Conservation (phyloP, 2,888 invertebrate species). For the Aphodius granarius region DNA sequence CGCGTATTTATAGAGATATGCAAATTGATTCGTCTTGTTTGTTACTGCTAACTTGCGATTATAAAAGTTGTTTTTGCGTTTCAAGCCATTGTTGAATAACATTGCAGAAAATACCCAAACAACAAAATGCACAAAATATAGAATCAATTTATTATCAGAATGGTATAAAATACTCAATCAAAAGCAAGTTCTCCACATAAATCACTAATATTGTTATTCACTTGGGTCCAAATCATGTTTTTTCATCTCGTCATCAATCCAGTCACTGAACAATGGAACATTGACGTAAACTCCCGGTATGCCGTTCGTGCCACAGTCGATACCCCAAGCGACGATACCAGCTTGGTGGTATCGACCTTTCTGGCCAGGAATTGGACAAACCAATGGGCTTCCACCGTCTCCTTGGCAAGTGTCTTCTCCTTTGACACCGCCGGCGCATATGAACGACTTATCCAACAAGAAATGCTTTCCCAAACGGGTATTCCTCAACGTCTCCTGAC, state of each 20-base stretch:
- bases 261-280: slow-evolving; percentile 63
- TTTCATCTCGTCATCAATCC: slow-evolving; percentile 59
- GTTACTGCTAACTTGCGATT: too few relatives aligned
- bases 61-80: too few relatives aligned
- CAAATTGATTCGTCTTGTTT: too few relatives aligned
- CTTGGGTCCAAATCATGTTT: slow-evolving; percentile 37
- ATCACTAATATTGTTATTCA: slow-evolving; percentile 25
- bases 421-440: slow-evolving; percentile 77
- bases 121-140: background rate
- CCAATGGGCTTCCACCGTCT: slow-evolving; percentile 78
- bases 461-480: slow-evolving; percentile 72
- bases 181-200: background rate
- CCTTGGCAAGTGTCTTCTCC: slow-evolving; percentile 66
- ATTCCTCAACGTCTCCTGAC: slow-evolving; percentile 58
- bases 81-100: too few relatives aligned
- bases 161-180: background rate
- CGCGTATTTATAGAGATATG: too few relatives aligned
- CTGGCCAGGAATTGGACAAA: slow-evolving; percentile 64
- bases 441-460: slow-evolving; percentile 66
- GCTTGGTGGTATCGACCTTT: slow-evolving; percentile 57
- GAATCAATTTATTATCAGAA: background rate
- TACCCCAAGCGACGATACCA: slow-evolving; percentile 83
- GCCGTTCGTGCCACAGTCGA: slow-evolving; percentile 70
- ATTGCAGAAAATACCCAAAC: too few relatives aligned
- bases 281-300: slow-evolving; percentile 77